Base-by-base conservation (phyloP, 2,797 vertebrate species). In the Heterohyrax brucei region DNA sequence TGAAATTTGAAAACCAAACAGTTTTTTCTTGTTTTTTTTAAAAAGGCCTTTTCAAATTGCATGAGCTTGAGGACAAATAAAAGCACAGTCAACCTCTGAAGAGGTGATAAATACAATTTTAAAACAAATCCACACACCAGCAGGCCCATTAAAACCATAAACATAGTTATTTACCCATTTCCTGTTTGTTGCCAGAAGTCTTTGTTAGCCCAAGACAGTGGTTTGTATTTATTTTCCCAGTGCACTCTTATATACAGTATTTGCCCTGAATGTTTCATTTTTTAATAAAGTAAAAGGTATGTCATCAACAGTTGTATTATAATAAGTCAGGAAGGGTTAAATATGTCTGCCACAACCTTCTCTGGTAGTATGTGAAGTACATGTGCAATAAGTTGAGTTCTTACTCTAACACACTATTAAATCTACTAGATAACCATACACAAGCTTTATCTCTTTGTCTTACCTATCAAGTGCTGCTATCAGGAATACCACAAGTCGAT, bases 21-120 rank as follows among this genome's bases (percentile, higher is more conserved):
- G n/a, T 87, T 78, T 89, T 64, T n/a, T n/a, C 39, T 59, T 78
- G 30, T 59, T 87, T 94, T 77, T 87, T 56, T 59, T 48, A 81
- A 91, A 75, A n/a, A 53, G 22, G 9, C 0, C 4, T 59, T 9
- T 66, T 87, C 28, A 19, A 56, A 61, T 33, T 73, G 21, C 24
- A 62, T 68, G 86, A 68, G 24, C 8, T 16, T 84, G 61, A 81
- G 39, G 53, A 3, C 24, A n/a, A 39, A 62, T 44, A 46, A 53
- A n/a, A 89, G 44, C 10, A 72, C 24, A 7, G 33, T 24, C 6
- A 64, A 3, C 46, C 56, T 73, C 26, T 33, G 16, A 76, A 62
- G 72, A 68, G n/a, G 12, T 59, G 8, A 33, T 10, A 39, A 70
- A 50, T n/a, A 22, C 30, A 56, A 16, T 50, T 33, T 78, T 82